Evolutionary conservation across 1,140 invertebrate genomes (phyloP).

Genomic region (Hyphantria cunea): DNA sequence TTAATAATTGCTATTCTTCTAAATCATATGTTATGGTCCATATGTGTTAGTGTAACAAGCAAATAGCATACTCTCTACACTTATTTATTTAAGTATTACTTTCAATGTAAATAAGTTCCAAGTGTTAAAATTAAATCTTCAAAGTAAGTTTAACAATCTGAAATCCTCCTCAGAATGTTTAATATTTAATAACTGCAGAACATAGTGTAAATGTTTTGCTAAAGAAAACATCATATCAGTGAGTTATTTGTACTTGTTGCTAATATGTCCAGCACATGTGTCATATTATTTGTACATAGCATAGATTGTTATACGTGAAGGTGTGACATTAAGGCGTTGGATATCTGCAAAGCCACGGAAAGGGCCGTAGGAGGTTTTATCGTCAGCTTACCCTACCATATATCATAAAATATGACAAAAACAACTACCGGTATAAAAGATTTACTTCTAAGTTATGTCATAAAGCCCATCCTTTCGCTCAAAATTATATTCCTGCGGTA

Average conservation of each 20-base stretch:
- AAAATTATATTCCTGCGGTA: background rate
- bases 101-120: no score
- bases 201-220: background rate
- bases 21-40: no score
- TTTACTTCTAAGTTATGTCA: background rate
- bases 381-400: background rate
- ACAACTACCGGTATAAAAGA: slow-evolving; percentile 3
- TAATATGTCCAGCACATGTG: background rate
- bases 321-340: background rate
- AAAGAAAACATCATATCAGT: background rate
- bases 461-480: background rate
- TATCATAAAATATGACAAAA: slow-evolving; percentile 11
- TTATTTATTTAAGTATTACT: no score
- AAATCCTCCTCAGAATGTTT: background rate
- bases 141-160: no score
- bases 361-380: slow-evolving; percentile 1
- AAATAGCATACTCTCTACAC: no score
- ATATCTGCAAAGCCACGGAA: background rate
- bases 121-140: no score
- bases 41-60: no score
- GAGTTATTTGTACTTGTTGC: background rate
- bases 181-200: background rate
- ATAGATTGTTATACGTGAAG: background rate
- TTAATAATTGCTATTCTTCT: no score
- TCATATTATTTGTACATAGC: slow-evolving; percentile 3